Evolutionary conservation across 1,140 invertebrate species (phyloP).

Genomic region (Neodiprion lecontei): DNA sequence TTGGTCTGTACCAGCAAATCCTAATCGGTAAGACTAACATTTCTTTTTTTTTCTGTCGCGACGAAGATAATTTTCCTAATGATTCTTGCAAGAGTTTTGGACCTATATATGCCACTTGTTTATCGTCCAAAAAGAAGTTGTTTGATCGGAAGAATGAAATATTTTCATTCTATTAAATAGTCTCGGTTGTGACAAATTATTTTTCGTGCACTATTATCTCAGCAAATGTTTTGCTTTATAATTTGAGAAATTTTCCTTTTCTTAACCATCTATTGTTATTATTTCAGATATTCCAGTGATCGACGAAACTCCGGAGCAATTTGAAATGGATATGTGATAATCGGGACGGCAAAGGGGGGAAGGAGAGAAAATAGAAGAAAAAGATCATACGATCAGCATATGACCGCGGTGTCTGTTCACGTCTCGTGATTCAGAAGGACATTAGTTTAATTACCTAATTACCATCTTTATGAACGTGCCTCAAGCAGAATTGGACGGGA

Average conservation of each 20-base stretch:
- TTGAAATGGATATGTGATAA: constrained; percentile 53
- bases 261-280: neutral
- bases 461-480: too few species aligned
- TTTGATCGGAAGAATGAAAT: neutral
- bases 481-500: too few species aligned
- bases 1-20: too few species aligned
- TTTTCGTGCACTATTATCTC: neutral
- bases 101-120: too few species aligned
- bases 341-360: neutral
- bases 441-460: too few species aligned
- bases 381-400: constrained; percentile 15
- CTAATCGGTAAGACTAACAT: too few species aligned
- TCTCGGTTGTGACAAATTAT: neutral
- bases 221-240: neutral
- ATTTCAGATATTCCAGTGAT: constrained; percentile 42
- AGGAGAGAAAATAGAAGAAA: neutral
- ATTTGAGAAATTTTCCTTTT: neutral
- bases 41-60: too few species aligned
- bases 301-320: constrained; percentile 49
- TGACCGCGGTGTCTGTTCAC: constrained; percentile 38
- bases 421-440: neutral
- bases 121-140: neutral
- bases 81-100: too few species aligned
- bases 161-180: neutral
- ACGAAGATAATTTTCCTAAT: too few species aligned